Evolutionary conservation across 2,113 vertebrate genomes (phyloP), one percentile per base, ranked within the genome.

Genomic region (Cinclus cinclus): DNA sequence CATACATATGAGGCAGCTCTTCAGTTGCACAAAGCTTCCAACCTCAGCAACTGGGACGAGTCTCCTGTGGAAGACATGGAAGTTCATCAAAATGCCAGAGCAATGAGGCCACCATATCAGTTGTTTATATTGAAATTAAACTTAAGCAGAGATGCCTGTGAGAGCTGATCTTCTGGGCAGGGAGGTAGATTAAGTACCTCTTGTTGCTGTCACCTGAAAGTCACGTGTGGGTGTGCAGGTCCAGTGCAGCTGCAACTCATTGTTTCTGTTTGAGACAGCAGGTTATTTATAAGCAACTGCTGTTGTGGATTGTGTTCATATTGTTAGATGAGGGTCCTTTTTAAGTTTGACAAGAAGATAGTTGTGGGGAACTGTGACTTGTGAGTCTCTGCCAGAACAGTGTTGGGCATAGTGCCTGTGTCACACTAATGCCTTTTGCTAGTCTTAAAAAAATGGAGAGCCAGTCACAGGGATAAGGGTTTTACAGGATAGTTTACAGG

Each of bases 101-200:
- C 39, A 59, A 49, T 27, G 33, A 89, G 17, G 56, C 19, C 41
- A 53, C 18, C 2, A 1, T 14, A 23, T 59, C 0, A 0, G 6
- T 78, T 49, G 8, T 55, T 94, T 70, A 35, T 59, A 15, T 5
- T 18, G 23, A 87, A 33, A 63, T 6, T 58, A 63, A 84, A 64
- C 31, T 7, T 6, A 44, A 82, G 39, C 30, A 52, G 62, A 37
- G 21, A 22, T 35, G 18, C 4, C 25, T 42, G 39, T 55, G 52
- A 88, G 52, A 63, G 5, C 18, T 35, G 27, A 83, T 53, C 8
- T 16, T 13, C 19, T 42, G 47, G 49, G 7, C 42, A 67, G 47
- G 39, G 42, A 65, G 33, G 21, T n/a, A 68, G 28, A 17, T 12
- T 16, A 50, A 46, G 5, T 23, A 27, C 13, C 24, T 69, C 23